phyloP scores from a whole-genome alignment of 2,797 vertebrate genomes.

The Sebastes taczanowskii region DNA sequence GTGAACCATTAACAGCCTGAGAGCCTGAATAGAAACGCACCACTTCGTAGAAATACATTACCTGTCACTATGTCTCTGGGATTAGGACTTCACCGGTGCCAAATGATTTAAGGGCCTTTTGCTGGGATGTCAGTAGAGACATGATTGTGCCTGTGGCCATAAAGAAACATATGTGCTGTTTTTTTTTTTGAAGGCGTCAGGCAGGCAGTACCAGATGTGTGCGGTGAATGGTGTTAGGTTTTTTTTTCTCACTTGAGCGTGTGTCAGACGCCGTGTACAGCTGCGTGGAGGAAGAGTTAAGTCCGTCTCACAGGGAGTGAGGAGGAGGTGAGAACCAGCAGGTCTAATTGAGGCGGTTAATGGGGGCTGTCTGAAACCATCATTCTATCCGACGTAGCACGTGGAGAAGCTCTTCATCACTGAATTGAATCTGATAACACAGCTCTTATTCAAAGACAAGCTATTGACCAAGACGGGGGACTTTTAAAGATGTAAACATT shows the following conservation, averaged over 20 bases:
- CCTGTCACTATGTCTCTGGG: conserved; percentile 77
- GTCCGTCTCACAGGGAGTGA: conserved; percentile 56
- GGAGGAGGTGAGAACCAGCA: conserved; percentile 73
- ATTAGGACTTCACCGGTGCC: conserved; percentile 73
- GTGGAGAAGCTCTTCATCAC: conserved; percentile 46
- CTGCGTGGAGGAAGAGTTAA: conserved; percentile 59
- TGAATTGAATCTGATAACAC: conserved; percentile 32
- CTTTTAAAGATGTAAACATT: conserved; percentile 30
- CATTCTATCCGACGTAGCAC: conserved; percentile 24
- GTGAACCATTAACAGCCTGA: conserved; percentile 70
- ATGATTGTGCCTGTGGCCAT: conserved; percentile 70
- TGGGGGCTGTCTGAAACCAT: conserved; percentile 64
- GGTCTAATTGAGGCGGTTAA: conserved; percentile 72
- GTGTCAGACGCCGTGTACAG: conserved; percentile 61
- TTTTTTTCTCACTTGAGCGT: conserved; percentile 56
- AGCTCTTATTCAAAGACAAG: conserved; percentile 6
- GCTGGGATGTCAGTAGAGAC: conserved; percentile 65
- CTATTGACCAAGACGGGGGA: neutral
- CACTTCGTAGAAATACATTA: conserved; percentile 68
- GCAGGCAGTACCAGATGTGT: conserved; percentile 76
- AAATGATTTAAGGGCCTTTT: conserved; percentile 75
- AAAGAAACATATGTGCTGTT: conserved; percentile 72
- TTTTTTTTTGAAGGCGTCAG: conserved; percentile 31
- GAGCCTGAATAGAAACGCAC: conserved; percentile 50
- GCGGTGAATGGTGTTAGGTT: conserved; percentile 50